These are phyloP conservation scores for Ctenomys sociabilis DNA, from an alignment of 2,113 vertebrate species.

Conservation along the genomic window DNA sequence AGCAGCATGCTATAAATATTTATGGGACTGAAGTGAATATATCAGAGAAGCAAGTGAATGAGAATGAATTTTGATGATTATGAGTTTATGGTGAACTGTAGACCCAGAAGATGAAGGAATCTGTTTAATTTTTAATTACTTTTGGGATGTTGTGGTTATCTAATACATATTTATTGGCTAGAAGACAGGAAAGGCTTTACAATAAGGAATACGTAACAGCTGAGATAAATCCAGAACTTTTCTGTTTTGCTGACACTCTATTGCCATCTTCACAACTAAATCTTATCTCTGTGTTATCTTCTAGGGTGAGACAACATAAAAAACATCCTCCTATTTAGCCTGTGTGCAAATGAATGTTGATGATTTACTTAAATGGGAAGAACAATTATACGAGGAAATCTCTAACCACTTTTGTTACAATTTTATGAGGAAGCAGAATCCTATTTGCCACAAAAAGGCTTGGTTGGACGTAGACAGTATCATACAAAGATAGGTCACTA, in stretches of 20 bases:
- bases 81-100: conserved; percentile 74
- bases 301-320: neutral
- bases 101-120: conserved; percentile 74
- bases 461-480: neutral
- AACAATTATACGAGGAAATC: conserved; percentile 20
- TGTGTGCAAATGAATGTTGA: neutral
- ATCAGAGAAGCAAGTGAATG: conserved; percentile 74
- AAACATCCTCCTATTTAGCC: neutral
- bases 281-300: neutral
- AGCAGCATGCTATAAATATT: conserved; percentile 77
- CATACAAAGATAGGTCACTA: neutral
- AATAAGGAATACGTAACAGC: conserved; percentile 35
- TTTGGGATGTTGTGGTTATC: conserved; percentile 67
- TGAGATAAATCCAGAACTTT: conserved; percentile 58
- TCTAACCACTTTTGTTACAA: neutral
- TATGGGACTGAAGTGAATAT: conserved; percentile 68
- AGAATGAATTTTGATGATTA: conserved; percentile 79
- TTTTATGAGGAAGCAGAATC: conserved; percentile 33
- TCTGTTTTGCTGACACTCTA: conserved; percentile 30
- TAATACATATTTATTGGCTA: conserved; percentile 79
- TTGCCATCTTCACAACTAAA: neutral
- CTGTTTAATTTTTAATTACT: conserved; percentile 83
- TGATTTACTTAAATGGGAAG: conserved; percentile 14
- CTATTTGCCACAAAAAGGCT: neutral
- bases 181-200: conserved; percentile 30